A percentile compares a stretch with the other conserved stretches of the same genome.
phyloP scores from a whole-genome alignment of 2,797 vertebrate genomes.

The Eospalax fontanierii region DNA sequence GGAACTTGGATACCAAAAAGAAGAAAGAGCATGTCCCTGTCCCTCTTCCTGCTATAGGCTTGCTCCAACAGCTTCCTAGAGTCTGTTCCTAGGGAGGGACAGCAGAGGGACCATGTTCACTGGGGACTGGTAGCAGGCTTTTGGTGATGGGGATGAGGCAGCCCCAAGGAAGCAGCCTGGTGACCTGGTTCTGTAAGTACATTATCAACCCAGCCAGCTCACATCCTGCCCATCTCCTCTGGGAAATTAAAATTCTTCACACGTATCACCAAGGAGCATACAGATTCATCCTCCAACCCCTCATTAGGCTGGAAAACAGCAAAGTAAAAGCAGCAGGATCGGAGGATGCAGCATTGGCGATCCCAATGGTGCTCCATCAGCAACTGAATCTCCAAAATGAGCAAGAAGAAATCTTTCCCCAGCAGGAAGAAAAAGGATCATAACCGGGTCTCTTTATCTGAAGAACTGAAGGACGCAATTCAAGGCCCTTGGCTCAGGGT shows the following conservation, averaged over 20 bases:
- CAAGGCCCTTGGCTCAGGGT: background rate
- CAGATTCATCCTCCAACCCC: background rate
- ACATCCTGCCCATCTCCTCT: background rate
- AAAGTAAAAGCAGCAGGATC: background rate
- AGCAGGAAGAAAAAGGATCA: background rate
- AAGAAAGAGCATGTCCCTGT: background rate
- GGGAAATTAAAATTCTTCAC: background rate
- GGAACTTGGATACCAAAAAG: background rate
- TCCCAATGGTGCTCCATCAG: background rate
- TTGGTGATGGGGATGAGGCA: background rate
- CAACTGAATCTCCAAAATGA: background rate
- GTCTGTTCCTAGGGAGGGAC: background rate
- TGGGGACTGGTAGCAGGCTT: background rate
- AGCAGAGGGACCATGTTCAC: background rate
- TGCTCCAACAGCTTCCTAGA: background rate
- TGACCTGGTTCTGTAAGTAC: too few relatives aligned
- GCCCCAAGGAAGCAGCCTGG: background rate
- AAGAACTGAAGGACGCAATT: background rate
- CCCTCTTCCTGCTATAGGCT: accelerated
- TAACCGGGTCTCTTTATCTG: background rate
- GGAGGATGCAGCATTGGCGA: accelerated
- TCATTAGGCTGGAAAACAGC: background rate
- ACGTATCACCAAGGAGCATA: background rate
- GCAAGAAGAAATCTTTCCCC: background rate
- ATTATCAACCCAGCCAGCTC: background rate